A percentile compares a stretch with the other conserved stretches of the same genome.
Evolutionary conservation across 2,888 invertebrate species (phyloP).

Genomic region (Euspilapteryx auroguttella): DNA sequence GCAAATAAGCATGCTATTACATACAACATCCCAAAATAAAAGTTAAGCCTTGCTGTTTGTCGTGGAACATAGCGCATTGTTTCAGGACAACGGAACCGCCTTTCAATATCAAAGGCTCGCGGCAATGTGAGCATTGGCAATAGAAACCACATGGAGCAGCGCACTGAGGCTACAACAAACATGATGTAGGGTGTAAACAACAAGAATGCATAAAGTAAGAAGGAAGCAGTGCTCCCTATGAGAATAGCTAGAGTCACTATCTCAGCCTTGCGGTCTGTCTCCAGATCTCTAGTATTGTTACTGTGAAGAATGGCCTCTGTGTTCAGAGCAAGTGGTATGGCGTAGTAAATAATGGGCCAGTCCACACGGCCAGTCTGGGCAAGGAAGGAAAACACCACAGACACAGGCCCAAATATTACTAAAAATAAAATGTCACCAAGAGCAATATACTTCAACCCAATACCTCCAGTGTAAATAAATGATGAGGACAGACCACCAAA

Average conservation of each 20-base stretch:
- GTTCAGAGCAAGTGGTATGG: constrained; percentile 89
- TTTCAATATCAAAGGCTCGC: constrained; percentile 87
- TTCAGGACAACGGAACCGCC: constrained; percentile 78
- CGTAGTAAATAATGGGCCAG: constrained; percentile 90
- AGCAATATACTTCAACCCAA: constrained; percentile 94
- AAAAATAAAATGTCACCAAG: constrained; percentile 90
- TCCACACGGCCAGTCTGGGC: constrained; percentile 91
- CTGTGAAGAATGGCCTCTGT: constrained; percentile 95
- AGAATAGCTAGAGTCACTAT: constrained; percentile 95
- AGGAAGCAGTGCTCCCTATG: constrained; percentile 88
- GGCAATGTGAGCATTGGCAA: constrained; percentile 86
- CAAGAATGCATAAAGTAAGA: constrained; percentile 86
- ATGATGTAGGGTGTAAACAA: constrained; percentile 90
- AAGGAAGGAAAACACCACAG: constrained; percentile 91
- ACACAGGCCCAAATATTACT: constrained; percentile 91
- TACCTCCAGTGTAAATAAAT: constrained; percentile 95
- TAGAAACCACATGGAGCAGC: constrained; percentile 86
- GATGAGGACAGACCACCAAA: constrained; percentile 95
- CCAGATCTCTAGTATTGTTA: constrained; percentile 91
- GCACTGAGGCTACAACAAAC: constrained; percentile 82
- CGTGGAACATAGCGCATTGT: constrained; percentile 82
- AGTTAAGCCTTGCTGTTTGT: constrained; percentile 87
- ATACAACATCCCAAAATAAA: constrained; percentile 89
- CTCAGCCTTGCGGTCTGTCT: constrained; percentile 84
- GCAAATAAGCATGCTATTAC: constrained; percentile 80